phyloP scores from a whole-genome alignment of 2,797 vertebrate genomes.

The Cyprinella venusta region DNA sequence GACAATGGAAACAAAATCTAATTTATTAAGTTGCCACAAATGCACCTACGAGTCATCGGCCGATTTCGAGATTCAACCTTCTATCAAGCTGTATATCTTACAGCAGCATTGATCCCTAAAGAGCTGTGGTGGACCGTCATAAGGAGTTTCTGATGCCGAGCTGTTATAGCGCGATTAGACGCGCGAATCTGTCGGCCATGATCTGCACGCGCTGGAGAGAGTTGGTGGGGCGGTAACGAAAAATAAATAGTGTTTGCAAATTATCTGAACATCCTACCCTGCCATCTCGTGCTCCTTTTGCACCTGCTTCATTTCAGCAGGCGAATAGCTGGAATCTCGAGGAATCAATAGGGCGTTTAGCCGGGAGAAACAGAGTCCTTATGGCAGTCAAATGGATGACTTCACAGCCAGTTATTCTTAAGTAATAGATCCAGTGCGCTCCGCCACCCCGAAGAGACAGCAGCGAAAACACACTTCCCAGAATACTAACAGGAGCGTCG shows the following conservation, averaged over 20 bases:
- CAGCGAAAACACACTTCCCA: conserved; percentile 81
- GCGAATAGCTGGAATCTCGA: conserved; percentile 61
- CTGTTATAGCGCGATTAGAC: conserved; percentile 82
- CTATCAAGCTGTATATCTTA: conserved; percentile 73
- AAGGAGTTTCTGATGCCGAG: conserved; percentile 82
- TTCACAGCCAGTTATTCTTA: conserved; percentile 85
- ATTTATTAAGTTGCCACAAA: conserved; percentile 52
- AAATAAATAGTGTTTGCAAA: conserved; percentile 77
- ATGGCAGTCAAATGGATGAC: conserved; percentile 80
- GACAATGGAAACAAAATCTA: background rate
- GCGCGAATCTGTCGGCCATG: conserved; percentile 81
- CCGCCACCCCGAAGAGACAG: conserved; percentile 83
- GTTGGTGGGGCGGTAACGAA: conserved; percentile 70
- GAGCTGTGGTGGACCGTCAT: conserved; percentile 81
- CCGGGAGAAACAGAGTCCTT: conserved; percentile 75
- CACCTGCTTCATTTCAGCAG: conserved; percentile 63
- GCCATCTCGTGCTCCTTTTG: conserved; percentile 41
- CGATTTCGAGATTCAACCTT: conserved; percentile 55
- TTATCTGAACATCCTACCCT: conserved; percentile 75
- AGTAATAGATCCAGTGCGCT: conserved; percentile 86
- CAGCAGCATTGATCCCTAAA: conserved; percentile 82
- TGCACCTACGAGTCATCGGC: conserved; percentile 28
- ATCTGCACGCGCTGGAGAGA: conserved; percentile 81
- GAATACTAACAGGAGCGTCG: conserved; percentile 81
- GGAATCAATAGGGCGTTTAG: conserved; percentile 79